Evolutionary conservation across 2,113 vertebrate species (phyloP), one percentile per base, ranked within the genome.

Genomic region (Nesoenas mayeri): DNA sequence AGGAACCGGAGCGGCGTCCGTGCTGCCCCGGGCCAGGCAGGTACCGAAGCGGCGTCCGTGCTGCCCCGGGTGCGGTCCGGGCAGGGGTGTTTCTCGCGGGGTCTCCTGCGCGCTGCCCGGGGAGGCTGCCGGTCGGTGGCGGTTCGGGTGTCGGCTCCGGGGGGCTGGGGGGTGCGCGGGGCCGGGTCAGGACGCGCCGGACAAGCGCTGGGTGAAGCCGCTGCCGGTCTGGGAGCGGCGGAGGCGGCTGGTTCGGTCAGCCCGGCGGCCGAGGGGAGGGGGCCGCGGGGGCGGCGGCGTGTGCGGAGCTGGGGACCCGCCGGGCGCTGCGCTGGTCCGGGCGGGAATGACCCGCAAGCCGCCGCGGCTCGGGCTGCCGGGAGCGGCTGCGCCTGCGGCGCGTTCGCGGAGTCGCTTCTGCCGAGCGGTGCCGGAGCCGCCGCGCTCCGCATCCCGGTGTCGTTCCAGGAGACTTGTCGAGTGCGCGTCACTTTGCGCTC

Each of bases 311-410:
- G 58, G 12, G 56, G 17, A 9, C 66, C 29, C 60, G 9, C 32
- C 7, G 3, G 64, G 47, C 73, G 24, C 25, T 22, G 69, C 18
- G 1, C 56, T 10, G 18, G 24, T 26, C 26, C 3, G 67, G 4
- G 22, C 3, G 53, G 67, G 18, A 14, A 1, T 2, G 9, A 2
- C 10, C 11, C 8, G 32, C 1, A 10, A 7, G 13, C 3, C 57
- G 9, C 42, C 2, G 77, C 31, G 11, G 38, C 14, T 0, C 18
- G 11, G 21, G 15, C 15, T 11, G n/a, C 28, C 0, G 44, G 9
- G 38, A 11, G 64, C 18, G 5, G 1, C 48, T 34, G 5, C 1
- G 64, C 67, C 28, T 0, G 42, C 8, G 36, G n/a, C 6, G 6
- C 0, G 1, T 13, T 5, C 9, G 2, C 56, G 2, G 66, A 9